Evolutionary conservation across 2,888 invertebrate genomes (phyloP), one percentile per base, ranked within the genome.

Genomic region (Apantesis nais): DNA sequence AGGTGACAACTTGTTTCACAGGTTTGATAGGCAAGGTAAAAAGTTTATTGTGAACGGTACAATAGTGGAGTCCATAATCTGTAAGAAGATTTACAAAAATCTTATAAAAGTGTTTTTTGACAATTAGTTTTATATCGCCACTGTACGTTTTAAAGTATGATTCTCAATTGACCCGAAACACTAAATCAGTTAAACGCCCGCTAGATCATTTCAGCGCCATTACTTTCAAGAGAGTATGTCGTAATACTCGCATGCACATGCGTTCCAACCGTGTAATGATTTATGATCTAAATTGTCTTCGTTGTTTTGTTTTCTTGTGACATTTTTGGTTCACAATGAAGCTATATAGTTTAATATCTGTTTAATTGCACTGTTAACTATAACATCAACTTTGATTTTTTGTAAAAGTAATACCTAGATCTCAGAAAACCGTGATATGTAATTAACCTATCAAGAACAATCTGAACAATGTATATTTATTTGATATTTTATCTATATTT

Each of bases 191-290:
- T 34, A 48, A 68, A 60, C 65, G 55, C 39, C 37, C n/a, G 41
- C 37, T 71, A 67, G 11, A 71, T 71, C 64, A 71, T 60, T 66
- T 62, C 65, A 66, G 62, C 65, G 41, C 66, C 68, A 66, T 72
- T 62, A 65, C 34, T 65, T 61, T 55, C 68, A 61, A 55, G 0
- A 12, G 61, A 25, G 16, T 25, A 39, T 44, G 63, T 62, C 9
- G 52, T 14, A 52, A 68, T n/a, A 52, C 9, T 52, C 65, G 65
- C 34, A 37, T 48, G 61, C 64, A 60, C 60, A 7, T 8, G 58
- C 71, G 62, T 58, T 55, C 16, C 41, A 52, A 37, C 58, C 67
- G 60, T 67, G 25, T 61, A 48, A 66, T 72, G 65, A 72, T 68
- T 72, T 72, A 68, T 68, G 19, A 31, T 11, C 37, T 58, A 31